Base-by-base conservation (phyloP, 1,140 invertebrate species). In the Saxidomus purpurata region DNA sequence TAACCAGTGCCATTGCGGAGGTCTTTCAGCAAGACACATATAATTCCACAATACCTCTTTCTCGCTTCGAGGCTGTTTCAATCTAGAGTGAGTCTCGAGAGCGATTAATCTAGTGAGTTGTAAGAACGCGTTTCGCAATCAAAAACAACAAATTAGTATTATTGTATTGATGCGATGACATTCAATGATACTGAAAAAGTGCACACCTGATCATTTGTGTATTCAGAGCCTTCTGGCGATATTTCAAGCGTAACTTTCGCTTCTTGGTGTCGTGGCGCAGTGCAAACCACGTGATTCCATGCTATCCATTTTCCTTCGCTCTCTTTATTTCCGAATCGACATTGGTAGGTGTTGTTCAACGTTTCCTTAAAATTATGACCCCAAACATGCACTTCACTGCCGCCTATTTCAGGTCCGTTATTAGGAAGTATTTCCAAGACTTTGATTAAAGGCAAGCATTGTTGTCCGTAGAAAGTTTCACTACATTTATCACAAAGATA, bases 321-420 rank as follows among this genome's bases (percentile, higher is more conserved):
- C 17, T 87, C 52, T 19, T 17, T 38, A 52, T 36, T 47, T 59
- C 88, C 92, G 77, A 90, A 89, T 52, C 52, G 49, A 55, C 91
- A 93, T 59, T 67, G 40, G 71, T 89, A 93, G 1, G 61, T 77
- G 31, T 89, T 43, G 36, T 67, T 84, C 19, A 80, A 22, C 13
- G 85, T 85, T 71, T 93, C 83, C 22, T 84, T 90, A 28, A 93
- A 92, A 63, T 93, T 93, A 52, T 92, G 89, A n/a, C 92, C 92
- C 74, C 81, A 79, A n/a, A 92, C 86, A 89, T 93, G 91, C 17
- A 93, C 86, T 19, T 34, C n/a, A 19, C 83, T 90, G 17, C 89
- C 90, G 13, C 92, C 92, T n/a, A 85, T 86, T 74, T 93, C 92
- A 17, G 59, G 63, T 3, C 88, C 90, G 47, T 36, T 47, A 31